phyloP scores from a whole-genome alignment of 92 coral and sea anemone genomes.

The Isaurus tuberculatus region DNA sequence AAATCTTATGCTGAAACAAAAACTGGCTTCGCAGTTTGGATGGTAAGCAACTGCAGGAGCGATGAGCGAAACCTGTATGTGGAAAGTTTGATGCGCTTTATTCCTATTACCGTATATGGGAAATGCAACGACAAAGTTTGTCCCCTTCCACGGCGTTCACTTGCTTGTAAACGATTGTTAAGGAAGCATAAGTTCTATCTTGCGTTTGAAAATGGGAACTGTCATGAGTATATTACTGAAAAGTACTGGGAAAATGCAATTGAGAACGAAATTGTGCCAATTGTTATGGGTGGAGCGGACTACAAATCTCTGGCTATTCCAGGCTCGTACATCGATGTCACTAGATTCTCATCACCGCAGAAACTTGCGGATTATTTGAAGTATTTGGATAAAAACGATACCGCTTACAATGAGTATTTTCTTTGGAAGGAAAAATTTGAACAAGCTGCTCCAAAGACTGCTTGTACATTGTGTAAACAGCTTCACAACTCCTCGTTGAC shows the following conservation, averaged over 20 bases:
- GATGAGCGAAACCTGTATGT: slow-evolving; percentile 67
- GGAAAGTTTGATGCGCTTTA: slow-evolving; percentile 44
- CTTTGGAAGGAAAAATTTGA: slow-evolving; percentile 58
- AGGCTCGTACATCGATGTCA: slow-evolving; percentile 64
- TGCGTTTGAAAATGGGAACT: slow-evolving; percentile 66
- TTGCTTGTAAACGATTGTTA: slow-evolving; percentile 44
- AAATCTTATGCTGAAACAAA: slow-evolving; percentile 47
- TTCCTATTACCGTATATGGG: slow-evolving; percentile 68
- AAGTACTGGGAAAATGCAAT: slow-evolving; percentile 74
- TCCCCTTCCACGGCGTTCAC: slow-evolving; percentile 67
- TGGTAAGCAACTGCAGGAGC: slow-evolving; percentile 77
- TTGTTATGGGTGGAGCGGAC: slow-evolving; percentile 71
- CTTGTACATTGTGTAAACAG: slow-evolving; percentile 77
- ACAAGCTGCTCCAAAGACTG: slow-evolving; percentile 62
- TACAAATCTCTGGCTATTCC: slow-evolving; percentile 59
- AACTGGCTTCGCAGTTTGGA: slow-evolving; percentile 76
- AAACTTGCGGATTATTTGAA: slow-evolving; percentile 56
- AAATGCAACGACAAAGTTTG: slow-evolving; percentile 52
- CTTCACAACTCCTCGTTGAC: slow-evolving; percentile 62
- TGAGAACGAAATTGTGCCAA: slow-evolving; percentile 63
- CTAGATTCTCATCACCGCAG: slow-evolving; percentile 58
- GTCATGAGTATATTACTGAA: slow-evolving; percentile 65
- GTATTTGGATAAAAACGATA: slow-evolving; percentile 49
- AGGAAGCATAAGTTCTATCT: slow-evolving; percentile 62
- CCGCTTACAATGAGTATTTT: slow-evolving; percentile 61